Conservation (phyloP, 2,113 vertebrate genomes). For the Xyrauchen texanus region DNA sequence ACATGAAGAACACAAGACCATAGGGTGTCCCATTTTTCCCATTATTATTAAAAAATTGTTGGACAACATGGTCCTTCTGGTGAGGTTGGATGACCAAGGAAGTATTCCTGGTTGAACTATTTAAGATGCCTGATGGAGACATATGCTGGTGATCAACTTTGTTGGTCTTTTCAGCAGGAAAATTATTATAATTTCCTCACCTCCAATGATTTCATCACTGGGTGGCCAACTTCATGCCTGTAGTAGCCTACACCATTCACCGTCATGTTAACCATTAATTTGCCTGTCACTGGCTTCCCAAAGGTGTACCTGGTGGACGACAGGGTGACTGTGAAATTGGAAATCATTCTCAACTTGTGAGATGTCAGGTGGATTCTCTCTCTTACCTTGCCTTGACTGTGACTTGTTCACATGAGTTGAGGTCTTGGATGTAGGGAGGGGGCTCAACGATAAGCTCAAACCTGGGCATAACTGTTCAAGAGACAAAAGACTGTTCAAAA, state of each 20-base stretch:
- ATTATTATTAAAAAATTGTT: no score
- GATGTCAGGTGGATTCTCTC: not conserved
- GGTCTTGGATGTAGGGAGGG: slow-evolving; percentile 82
- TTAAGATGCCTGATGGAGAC: not conserved
- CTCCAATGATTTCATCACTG: slow-evolving; percentile 84
- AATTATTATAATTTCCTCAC: slow-evolving; percentile 68
- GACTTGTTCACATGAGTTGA: slow-evolving; percentile 81
- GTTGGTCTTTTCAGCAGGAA: not conserved
- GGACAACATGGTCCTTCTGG: not conserved
- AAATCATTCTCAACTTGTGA: not conserved
- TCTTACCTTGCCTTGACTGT: slow-evolving; percentile 85
- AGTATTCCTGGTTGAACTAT: not conserved
- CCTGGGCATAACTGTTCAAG: slow-evolving; percentile 81
- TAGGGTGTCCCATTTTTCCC: no score
- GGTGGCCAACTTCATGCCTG: slow-evolving; percentile 87
- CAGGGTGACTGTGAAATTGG: not conserved
- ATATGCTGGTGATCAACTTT: no score
- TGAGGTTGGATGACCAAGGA: not conserved
- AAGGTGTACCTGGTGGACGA: slow-evolving; percentile 82
- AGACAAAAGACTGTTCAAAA: not conserved
- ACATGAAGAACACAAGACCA: no score
- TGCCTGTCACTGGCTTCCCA: slow-evolving; percentile 87
- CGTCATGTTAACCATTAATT: slow-evolving; percentile 87
- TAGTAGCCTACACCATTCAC: slow-evolving; percentile 93
- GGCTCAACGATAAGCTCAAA: slow-evolving; percentile 86